Conservation (phyloP, 1,140 invertebrate species). For the Belonocnema kinseyi region DNA sequence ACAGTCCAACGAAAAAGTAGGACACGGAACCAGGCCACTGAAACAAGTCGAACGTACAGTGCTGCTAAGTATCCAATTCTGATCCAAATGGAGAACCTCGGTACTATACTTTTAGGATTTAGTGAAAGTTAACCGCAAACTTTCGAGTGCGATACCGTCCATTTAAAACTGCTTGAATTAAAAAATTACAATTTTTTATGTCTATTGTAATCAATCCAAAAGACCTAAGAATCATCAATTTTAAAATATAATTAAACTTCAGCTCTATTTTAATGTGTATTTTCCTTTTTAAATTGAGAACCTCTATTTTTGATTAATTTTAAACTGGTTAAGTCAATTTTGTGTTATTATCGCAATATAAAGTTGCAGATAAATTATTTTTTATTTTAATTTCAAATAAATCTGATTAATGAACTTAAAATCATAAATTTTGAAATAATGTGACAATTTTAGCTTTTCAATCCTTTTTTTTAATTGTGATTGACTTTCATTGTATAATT, state of each 20-base stretch:
- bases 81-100: conserved; percentile 50
- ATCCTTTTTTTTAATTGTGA: no score
- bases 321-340: no score
- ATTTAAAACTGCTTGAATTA: conserved; percentile 48
- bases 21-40: conserved; percentile 75
- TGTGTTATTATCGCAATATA: no score
- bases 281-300: no score
- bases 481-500: no score
- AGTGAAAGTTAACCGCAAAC: conserved; percentile 73
- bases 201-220: conserved; percentile 20
- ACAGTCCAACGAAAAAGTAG: conserved; percentile 65
- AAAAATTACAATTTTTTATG: conserved; percentile 40
- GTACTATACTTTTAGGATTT: conserved; percentile 64
- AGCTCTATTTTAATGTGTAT: no score
- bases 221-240: conserved; percentile 33
- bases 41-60: conserved; percentile 75
- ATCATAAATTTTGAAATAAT: no score
- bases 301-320: no score
- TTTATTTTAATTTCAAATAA: no score
- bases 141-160: conserved; percentile 66
- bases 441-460: no score
- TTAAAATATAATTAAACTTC: neutral
- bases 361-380: no score
- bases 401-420: no score
- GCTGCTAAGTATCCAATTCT: conserved; percentile 63